Evolutionary conservation across 2,888 invertebrate genomes (phyloP), one percentile per base, ranked within the genome.

Genomic region (Synergus itoensis): DNA sequence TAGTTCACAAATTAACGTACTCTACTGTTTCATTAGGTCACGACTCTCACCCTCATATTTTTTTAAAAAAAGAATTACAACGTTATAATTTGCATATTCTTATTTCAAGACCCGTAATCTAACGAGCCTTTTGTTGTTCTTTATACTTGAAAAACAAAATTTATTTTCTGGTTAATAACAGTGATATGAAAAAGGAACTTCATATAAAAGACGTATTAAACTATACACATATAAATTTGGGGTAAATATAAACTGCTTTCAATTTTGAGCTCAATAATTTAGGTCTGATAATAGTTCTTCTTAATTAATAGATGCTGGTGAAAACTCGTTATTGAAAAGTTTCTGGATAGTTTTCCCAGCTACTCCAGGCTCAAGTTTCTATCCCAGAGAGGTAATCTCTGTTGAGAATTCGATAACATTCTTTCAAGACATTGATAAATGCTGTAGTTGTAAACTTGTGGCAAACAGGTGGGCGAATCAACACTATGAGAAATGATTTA

Each of bases 381-480:
- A 73, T 73, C 67, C n/a, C 73, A 36, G 73, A 53, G 16, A 73
- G 36, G 73, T 48, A 48, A 53, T 73, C 48, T 73, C 48, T 48
- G 28, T 18, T 73, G 73, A 53, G 48, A 73, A 73, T 36, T 73
- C 48, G 36, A 73, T 73, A 73, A 73, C 48, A 73, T 73, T 73
- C 53, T 73, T 73, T 53, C 45, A 53, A 73, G 73, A 36, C 73
- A 53, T 69, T 48, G 73, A 73, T 73, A 73, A 73, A 73, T 73
- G 73, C 9, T 36, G 73, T 16, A 48, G 73, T 45, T 73, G 53
- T 48, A 48, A 73, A 53, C 48, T 69, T 73, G 73, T 36, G 73
- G 28, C 73, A 53, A 73, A 73, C 73, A 73, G 73, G 73, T 73
- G 73, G 73, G 73, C 73, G 53, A 73, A 73, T 73, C 73, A 73